phyloP scores from a whole-genome alignment of 2,797 vertebrate species.

The Melanogrammus aeglefinus region DNA sequence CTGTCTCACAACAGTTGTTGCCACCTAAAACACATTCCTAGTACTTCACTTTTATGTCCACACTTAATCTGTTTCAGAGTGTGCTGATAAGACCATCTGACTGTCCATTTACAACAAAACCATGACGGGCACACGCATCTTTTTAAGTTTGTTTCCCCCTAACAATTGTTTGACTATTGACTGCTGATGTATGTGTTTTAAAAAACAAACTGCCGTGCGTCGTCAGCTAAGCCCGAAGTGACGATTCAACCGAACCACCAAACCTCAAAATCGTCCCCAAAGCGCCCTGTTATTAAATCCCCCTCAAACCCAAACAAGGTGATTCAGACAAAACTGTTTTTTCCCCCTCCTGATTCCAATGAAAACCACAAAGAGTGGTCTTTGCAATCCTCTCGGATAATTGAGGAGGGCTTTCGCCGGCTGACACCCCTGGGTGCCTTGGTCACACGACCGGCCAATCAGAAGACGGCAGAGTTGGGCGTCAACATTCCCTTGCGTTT shows the following conservation, averaged over 20 bases:
- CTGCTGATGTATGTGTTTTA: not conserved
- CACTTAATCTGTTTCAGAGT: not conserved
- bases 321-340: constrained; percentile 22
- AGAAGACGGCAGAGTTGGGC: constrained; percentile 35
- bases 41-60: not conserved
- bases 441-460: constrained; percentile 23
- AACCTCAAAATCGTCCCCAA: constrained; percentile 27
- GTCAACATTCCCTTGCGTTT: not conserved
- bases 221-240: not conserved
- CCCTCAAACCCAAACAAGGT: constrained; percentile 23
- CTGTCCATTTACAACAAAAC: not conserved
- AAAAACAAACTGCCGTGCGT: not conserved
- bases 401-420: constrained; percentile 25
- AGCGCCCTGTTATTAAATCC: constrained; percentile 42
- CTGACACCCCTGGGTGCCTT: constrained; percentile 36
- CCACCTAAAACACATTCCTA: not conserved
- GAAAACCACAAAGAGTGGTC: constrained; percentile 18
- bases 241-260: not conserved
- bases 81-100: not conserved
- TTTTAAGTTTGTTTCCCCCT: not conserved
- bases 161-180: not conserved
- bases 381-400: constrained; percentile 25
- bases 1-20: not conserved
- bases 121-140: not conserved
- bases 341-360: constrained; percentile 7